phyloP scores from a whole-genome alignment of 2,113 vertebrate genomes.

The Pomatorhinus ruficollis region DNA sequence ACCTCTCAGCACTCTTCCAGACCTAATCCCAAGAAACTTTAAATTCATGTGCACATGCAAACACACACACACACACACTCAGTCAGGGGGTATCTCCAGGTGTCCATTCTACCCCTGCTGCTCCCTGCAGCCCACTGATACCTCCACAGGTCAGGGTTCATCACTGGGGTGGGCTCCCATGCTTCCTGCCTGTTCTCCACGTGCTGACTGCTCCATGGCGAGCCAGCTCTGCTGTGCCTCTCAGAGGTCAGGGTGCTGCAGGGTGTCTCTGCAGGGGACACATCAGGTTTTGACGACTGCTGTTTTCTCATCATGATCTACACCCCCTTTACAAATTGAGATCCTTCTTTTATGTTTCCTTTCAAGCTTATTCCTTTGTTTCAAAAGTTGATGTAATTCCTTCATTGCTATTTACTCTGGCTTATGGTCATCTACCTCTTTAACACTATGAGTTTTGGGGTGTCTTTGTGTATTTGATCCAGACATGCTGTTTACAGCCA shows the following conservation, averaged over 20 bases:
- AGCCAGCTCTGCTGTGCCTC: accelerated
- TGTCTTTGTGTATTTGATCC: background rate
- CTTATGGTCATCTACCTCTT: background rate
- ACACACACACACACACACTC: accelerated
- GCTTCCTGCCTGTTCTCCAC: background rate
- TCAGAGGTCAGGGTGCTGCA: background rate
- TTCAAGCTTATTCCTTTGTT: background rate
- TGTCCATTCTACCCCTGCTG: background rate
- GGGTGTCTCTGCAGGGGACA: background rate
- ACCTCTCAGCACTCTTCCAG: background rate
- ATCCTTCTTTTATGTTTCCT: background rate
- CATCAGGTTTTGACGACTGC: background rate
- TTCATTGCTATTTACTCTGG: background rate
- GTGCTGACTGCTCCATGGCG: accelerated
- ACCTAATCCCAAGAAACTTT: background rate
- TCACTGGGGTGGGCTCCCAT: accelerated
- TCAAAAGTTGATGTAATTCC: background rate
- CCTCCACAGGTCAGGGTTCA: accelerated
- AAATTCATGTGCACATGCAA: accelerated
- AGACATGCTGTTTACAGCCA: background rate
- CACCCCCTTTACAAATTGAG: background rate
- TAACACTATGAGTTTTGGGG: background rate
- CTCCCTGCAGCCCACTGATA: background rate
- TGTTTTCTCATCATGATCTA: background rate
- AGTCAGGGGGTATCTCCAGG: background rate